phyloP scores from a whole-genome alignment of 2,797 vertebrate genomes.

The Acanthurus leucopareius region DNA sequence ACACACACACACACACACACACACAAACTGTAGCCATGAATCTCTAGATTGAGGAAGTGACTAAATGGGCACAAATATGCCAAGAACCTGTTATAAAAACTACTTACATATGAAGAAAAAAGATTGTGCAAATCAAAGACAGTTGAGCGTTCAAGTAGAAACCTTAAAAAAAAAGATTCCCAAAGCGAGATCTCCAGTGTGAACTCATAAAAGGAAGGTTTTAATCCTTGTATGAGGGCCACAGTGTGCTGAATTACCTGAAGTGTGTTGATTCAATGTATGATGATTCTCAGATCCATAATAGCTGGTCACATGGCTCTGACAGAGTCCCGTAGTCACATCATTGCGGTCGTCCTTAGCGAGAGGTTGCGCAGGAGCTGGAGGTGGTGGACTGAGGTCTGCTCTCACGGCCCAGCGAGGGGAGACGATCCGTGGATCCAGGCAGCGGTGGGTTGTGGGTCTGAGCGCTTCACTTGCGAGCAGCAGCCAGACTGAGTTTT shows the following conservation, averaged over 20 bases:
- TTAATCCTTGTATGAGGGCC: not conserved
- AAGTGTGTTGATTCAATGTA: conserved; percentile 76
- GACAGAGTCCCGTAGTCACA: conserved; percentile 72
- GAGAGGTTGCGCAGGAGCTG: conserved; percentile 28
- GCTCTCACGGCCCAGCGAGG: conserved; percentile 26
- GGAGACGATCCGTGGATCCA: conserved; percentile 26
- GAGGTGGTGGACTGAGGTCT: not conserved
- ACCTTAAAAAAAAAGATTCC: not conserved
- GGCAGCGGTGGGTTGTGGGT: not conserved
- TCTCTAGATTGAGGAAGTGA: conserved; percentile 60
- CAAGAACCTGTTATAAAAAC: not conserved
- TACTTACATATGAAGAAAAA: not conserved
- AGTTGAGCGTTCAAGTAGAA: not conserved
- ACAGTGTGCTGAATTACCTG: conserved; percentile 70
- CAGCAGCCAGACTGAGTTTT: conserved; percentile 19
- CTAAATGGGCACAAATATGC: conserved; percentile 4
- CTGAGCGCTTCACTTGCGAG: conserved; percentile 29
- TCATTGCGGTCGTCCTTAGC: conserved; percentile 48
- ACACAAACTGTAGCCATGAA: not conserved
- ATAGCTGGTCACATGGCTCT: conserved; percentile 70
- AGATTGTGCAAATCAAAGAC: not conserved
- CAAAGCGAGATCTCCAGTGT: not conserved
- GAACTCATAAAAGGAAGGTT: conserved; percentile 1
- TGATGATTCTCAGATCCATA: conserved; percentile 80
- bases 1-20: not conserved